Base-by-base conservation (phyloP, 2,113 vertebrate genomes). In the Triplophysa tibetana region DNA sequence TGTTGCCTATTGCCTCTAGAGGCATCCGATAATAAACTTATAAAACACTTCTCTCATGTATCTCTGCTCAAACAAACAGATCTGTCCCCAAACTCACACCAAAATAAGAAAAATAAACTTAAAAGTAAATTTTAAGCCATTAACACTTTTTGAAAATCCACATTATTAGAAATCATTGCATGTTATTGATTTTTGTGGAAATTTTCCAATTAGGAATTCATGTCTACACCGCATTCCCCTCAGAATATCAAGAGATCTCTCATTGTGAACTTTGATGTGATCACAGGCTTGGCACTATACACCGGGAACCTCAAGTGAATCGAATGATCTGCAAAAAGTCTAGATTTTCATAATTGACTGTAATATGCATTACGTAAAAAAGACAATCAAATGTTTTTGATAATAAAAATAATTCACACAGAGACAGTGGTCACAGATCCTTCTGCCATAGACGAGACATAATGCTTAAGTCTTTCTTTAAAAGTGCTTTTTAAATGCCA, bases 1-100 rank as follows among this genome's bases (percentile, higher is more conserved):
- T 14, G 16, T 8, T 21, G 61, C 67, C 52, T 68, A 19, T 8
- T 6, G 5, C 45, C 54, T 45, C 45, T 14, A 14, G n/a, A 48
- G 17, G 26, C 48, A 38, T 72, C 26, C 50, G 24, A 79, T 24
- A 41, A 80, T 79, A 62, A 85, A 82, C 33, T 6, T 38, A 8
- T 8, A 38, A 38, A 38, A 38, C 77, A 82, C 77, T 67, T 58
- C 72, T 17, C 23, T 77, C 29, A 80, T 68, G 73, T 77, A 43
- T 68, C 79, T 70, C 76, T 70, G 50, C 66, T 65, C 56, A 21
- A 50, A 50, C 48, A 50, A 14, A 50, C 14, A 29, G 29, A 29
- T 29, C 12, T 14, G 12, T 3, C 48, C 48, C 48, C 48, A 50
- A 50, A 50, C 13, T 14, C 48, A 50, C 48, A 50, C 13, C 8